Evolutionary conservation across 1,140 invertebrate species (phyloP).

Genomic region (Drosophila pseudoananassae): DNA sequence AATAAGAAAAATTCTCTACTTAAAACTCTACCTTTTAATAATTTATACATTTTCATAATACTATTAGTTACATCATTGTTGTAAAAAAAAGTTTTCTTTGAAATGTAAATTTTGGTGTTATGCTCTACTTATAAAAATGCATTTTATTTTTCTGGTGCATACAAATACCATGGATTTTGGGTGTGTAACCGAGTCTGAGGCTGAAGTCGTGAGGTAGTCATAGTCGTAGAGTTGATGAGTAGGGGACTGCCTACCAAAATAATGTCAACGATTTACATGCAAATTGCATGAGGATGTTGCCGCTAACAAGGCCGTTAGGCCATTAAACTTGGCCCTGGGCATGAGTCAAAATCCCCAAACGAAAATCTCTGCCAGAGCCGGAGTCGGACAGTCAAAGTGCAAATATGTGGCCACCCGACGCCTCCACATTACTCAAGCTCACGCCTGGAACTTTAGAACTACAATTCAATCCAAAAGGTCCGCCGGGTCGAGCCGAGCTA

Average conservation of each 20-base stretch:
- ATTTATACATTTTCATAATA: too few relatives aligned
- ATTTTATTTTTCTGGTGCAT: slow-evolving; percentile 28
- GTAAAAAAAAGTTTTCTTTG: neutral
- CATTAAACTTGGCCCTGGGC: slow-evolving; percentile 52
- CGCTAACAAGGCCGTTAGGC: slow-evolving; percentile 64
- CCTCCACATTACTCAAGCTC: slow-evolving; percentile 76
- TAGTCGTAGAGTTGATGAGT: slow-evolving; percentile 54
- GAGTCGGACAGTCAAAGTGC: slow-evolving; percentile 63
- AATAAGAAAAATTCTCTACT: too few relatives aligned
- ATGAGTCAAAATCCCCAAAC: neutral
- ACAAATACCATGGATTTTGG: slow-evolving; percentile 41
- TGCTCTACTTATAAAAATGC: neutral
- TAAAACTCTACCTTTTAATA: too few relatives aligned
- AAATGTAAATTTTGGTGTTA: neutral
- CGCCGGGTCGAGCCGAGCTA: slow-evolving; percentile 65
- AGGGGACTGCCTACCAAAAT: slow-evolving; percentile 36
- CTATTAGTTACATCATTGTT: neutral
- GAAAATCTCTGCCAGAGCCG: slow-evolving; percentile 13
- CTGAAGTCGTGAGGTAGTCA: slow-evolving; percentile 66
- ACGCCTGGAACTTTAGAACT: slow-evolving; percentile 44
- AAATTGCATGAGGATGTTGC: slow-evolving; percentile 72
- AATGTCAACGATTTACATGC: slow-evolving; percentile 72
- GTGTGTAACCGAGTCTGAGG: slow-evolving; percentile 45
- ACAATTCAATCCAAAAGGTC: slow-evolving; percentile 72
- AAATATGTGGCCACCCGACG: slow-evolving; percentile 69